Evolutionary conservation across 1,140 invertebrate genomes (phyloP).

Genomic region (Drosophila orena): DNA sequence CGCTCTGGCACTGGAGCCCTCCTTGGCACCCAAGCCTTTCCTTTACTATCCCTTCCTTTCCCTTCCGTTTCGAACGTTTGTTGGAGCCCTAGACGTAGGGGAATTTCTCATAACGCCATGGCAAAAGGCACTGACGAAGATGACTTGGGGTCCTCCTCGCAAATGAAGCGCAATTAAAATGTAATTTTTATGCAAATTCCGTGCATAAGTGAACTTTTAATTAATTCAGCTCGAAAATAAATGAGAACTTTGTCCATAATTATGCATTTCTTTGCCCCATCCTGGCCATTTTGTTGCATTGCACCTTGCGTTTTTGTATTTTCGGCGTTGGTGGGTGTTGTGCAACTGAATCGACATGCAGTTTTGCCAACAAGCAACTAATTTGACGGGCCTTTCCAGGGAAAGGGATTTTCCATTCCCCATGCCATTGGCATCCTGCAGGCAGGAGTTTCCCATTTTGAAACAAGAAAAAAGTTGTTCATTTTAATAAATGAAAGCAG

Average conservation of each 20-base stretch:
- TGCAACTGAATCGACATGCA: neutral
- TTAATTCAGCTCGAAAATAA: constrained; percentile 81
- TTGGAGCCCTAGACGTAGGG: constrained; percentile 10
- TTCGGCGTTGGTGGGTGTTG: constrained; percentile 3
- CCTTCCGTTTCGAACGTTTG: neutral
- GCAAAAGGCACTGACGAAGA: constrained; percentile 30
- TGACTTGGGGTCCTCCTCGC: constrained; percentile 51
- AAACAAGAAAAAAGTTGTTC: constrained; percentile 4
- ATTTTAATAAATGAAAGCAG: constrained; percentile 6
- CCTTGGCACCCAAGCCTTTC: constrained; percentile 8
- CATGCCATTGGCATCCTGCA: neutral
- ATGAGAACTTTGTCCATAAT: constrained; percentile 75
- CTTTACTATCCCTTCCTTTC: neutral
- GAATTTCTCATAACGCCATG: constrained; percentile 58
- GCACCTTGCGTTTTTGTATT: constrained; percentile 11
- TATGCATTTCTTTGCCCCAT: constrained; percentile 58
- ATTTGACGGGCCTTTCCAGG: constrained; percentile 7
- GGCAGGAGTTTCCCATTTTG: neutral
- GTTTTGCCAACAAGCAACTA: constrained; percentile 26
- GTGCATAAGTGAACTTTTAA: constrained; percentile 83
- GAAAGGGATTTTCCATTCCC: constrained; percentile 8
- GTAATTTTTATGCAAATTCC: constrained; percentile 82
- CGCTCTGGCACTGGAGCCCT: neutral
- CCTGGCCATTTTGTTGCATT: constrained; percentile 14
- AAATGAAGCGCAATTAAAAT: constrained; percentile 83